Conservation (phyloP, 2,888 invertebrate genomes). For the Panzeria rudis region DNA sequence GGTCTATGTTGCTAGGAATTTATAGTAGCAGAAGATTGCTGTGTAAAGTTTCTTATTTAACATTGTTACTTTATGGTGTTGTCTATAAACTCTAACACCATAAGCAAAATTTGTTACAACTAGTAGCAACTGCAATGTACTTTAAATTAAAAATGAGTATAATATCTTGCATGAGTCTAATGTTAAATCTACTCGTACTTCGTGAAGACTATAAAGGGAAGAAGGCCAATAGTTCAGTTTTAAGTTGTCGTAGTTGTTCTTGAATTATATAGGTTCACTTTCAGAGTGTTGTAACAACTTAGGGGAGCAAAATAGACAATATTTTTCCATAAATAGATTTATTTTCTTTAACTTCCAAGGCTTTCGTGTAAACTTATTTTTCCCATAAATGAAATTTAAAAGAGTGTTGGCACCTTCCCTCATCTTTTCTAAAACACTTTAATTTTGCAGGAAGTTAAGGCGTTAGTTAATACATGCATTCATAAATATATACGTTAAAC, state of each 20-base stretch:
- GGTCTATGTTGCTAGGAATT: slow-evolving; percentile 18
- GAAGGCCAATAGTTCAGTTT: not conserved
- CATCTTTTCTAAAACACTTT: slow-evolving; percentile 29
- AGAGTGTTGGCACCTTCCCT: slow-evolving; percentile 36
- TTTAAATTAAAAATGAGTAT: slow-evolving; percentile 69
- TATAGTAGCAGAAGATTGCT: slow-evolving; percentile 27
- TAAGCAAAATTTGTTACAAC: slow-evolving; percentile 63
- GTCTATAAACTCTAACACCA: slow-evolving; percentile 50
- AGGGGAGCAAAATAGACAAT: not conserved
- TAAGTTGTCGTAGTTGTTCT: no score
- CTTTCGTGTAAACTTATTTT: no score
- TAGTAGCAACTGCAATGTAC: slow-evolving; percentile 64
- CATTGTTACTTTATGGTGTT: slow-evolving; percentile 29
- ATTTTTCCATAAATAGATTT: not conserved
- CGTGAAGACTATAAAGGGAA: slow-evolving; percentile 5
- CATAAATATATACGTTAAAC: slow-evolving; percentile 58
- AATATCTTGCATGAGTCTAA: slow-evolving; percentile 56
- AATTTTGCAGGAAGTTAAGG: slow-evolving; percentile 70
- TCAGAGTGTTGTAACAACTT: no score
- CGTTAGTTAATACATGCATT: slow-evolving; percentile 66
- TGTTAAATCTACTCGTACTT: slow-evolving; percentile 38
- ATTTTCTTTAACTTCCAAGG: no score
- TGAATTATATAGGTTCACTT: no score
- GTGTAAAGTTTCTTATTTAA: slow-evolving; percentile 34
- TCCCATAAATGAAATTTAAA: not conserved